A percentile compares a stretch with the other conserved stretches of the same genome.
Conservation (phyloP, 2,888 invertebrate genomes). For the Xanthia togata region DNA sequence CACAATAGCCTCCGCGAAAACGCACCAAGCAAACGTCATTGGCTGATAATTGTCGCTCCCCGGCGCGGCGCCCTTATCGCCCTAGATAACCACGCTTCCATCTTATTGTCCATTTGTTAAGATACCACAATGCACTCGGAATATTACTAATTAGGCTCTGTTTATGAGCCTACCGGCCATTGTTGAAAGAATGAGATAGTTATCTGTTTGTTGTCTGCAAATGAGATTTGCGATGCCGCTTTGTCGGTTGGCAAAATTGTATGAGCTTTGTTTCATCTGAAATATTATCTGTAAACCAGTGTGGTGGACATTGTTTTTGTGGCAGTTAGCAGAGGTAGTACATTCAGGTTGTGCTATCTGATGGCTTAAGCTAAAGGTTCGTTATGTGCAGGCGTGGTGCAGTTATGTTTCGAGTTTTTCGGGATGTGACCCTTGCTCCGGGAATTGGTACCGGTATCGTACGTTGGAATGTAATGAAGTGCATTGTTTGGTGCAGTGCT, state of each 20-base stretch:
- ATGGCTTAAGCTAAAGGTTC: conserved; percentile 70
- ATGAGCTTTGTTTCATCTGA: conserved; percentile 88
- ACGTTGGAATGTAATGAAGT: conserved; percentile 37
- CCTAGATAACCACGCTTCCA: conserved; percentile 88
- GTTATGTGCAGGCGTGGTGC: conserved; percentile 60
- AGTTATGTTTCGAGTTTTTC: conserved; percentile 68
- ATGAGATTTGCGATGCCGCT: conserved; percentile 89
- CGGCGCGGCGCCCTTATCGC: conserved; percentile 84
- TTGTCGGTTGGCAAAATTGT: conserved; percentile 87
- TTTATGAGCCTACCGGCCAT: conserved; percentile 88
- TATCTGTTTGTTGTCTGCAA: conserved; percentile 88
- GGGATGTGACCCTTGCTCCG: conserved; percentile 68
- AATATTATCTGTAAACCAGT: conserved; percentile 79
- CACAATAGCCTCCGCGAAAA: conserved; percentile 68
- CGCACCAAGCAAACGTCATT: conserved; percentile 76
- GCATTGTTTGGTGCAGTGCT: conserved; percentile 38
- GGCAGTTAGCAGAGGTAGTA: conserved; percentile 67
- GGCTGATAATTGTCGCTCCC: conserved; percentile 89
- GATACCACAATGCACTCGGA: conserved; percentile 89
- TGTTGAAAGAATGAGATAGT: conserved; percentile 90
- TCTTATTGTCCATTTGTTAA: conserved; percentile 87
- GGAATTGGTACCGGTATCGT: conserved; percentile 48
- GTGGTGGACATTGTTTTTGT: conserved; percentile 77
- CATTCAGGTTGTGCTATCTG: conserved; percentile 76
- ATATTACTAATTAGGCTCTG: conserved; percentile 90